Evolutionary conservation across 2,888 invertebrate species (phyloP), one percentile per base, ranked within the genome.

Genomic region (Apomyelois bistriatella): DNA sequence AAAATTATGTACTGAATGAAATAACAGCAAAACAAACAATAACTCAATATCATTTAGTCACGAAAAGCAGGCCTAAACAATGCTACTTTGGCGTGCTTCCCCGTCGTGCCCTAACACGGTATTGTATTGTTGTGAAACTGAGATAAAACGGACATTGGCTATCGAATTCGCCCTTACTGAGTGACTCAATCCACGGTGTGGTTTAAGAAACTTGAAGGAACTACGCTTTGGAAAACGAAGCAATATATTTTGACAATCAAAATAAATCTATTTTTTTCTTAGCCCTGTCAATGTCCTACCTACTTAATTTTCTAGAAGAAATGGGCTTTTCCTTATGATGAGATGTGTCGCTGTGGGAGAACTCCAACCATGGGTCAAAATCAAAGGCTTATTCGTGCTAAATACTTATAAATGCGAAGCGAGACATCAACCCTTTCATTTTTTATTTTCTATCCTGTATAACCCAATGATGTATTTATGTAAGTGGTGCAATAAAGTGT

Each of bases 91-190:
- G 58, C 62, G 48, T 68, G 66, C 70, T 74, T 74, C 76, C 64
- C 70, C 74, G 71, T 74, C 76, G 68, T 72, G 76, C 74, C 74
- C 73, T 74, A 72, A 73, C 76, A 75, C 72, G 74, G 73, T 66
- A 63, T 68, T 58, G 73, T 66, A 63, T 68, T 58, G 67, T 68
- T 63, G 52, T 50, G 53, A 57, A 53, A 50, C 50, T 52, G 53
- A 55, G 58, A 78, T 74, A 68, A n/a, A 28, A 38, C 16, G 49
- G 53, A 53, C 53, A 53, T 48, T 38, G 17, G 30, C 40, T 40
- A 50, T 52, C 43, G 52, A 37, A 40, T 10, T 46, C 5, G 42
- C 58, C 58, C 55, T 46, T 54, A 56, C 40, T 48, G 57, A 53
- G 13, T 32, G 43, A 13, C 43, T n/a, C 43, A 15, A 46, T 15